Evolutionary conservation across 1,140 invertebrate genomes (phyloP).

Genomic region (Olivierus martensii): DNA sequence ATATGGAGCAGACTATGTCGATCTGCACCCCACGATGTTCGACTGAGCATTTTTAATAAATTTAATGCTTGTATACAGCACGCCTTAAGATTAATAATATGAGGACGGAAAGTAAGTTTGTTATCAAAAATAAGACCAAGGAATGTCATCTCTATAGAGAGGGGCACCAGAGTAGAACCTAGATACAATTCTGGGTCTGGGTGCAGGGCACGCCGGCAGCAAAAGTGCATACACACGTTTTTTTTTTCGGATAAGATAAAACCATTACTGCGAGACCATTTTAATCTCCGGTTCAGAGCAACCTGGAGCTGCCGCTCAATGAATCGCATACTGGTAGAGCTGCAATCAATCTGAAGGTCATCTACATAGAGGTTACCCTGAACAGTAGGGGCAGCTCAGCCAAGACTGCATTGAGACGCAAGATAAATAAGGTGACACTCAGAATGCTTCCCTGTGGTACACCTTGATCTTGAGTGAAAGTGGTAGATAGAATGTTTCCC

Average conservation of each 20-base stretch:
- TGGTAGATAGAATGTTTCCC: neutral
- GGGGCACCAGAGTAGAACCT: no score
- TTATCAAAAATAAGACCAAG: neutral
- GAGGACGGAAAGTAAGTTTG: neutral
- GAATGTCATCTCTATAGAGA: neutral
- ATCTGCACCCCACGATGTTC: neutral
- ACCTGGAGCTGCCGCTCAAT: neutral
- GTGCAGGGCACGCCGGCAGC: neutral
- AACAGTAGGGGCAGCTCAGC: neutral
- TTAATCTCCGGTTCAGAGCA: neutral
- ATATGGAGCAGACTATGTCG: neutral
- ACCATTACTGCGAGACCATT: neutral
- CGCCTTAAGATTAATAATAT: neutral
- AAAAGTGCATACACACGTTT: neutral
- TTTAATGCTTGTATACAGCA: neutral
- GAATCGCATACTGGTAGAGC: neutral
- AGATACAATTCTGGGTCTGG: neutral
- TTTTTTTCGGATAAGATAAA: neutral
- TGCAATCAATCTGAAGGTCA: neutral
- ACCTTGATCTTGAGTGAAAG: neutral
- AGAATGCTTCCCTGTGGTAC: conserved; percentile 2
- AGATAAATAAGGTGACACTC: neutral
- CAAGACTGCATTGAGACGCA: neutral
- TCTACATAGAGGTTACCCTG: neutral
- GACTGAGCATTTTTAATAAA: neutral